phyloP scores from a whole-genome alignment of 2,888 invertebrate species.

The Bembecia ichneumoniformis region DNA sequence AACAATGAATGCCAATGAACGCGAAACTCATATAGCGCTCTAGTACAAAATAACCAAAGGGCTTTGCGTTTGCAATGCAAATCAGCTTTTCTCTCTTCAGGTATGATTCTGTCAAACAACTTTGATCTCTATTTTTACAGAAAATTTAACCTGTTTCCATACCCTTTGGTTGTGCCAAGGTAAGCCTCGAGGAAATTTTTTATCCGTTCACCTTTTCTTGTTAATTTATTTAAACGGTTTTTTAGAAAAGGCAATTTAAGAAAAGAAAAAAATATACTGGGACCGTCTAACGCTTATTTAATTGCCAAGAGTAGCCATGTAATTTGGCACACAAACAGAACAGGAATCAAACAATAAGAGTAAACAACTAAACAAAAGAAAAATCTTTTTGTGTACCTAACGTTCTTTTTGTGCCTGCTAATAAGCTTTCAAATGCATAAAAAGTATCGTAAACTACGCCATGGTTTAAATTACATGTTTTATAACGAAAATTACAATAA shows the following conservation, averaged over 20 bases:
- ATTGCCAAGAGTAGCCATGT: no score
- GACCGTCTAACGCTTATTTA: background rate
- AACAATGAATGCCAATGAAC: background rate
- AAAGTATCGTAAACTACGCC: no score
- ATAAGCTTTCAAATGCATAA: no score
- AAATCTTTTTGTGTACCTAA: no score
- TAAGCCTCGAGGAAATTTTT: background rate
- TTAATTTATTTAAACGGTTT: background rate
- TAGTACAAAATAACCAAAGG: background rate
- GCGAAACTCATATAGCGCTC: background rate
- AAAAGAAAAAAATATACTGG: background rate
- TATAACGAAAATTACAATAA: no score
- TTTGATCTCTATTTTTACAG: background rate
- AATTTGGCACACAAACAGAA: no score
- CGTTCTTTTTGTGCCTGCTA: no score
- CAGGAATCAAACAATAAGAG: no score
- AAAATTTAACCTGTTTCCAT: background rate
- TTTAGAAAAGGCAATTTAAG: background rate
- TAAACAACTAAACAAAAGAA: no score
- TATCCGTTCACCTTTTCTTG: background rate
- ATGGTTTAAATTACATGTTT: no score
- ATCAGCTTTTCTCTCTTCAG: conserved; percentile 5
- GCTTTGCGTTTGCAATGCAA: conserved; percentile 16
- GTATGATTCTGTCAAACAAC: background rate
- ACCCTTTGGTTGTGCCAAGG: background rate